Conservation (phyloP, 2,888 invertebrate genomes). For the Pachliopta kotzebuea region DNA sequence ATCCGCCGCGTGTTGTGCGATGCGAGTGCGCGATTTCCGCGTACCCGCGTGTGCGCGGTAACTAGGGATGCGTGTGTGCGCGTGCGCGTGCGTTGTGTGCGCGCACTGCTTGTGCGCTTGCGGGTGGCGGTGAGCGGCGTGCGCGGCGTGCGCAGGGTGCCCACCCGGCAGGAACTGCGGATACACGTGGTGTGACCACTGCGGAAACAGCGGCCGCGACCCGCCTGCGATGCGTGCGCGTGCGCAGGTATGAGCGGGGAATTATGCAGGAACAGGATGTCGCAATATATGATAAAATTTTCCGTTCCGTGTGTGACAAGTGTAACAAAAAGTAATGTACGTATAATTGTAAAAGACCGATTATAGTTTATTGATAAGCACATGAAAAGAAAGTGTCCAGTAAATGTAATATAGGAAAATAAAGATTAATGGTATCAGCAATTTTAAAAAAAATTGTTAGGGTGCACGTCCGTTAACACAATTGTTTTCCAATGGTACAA, state of each 20-base stretch:
- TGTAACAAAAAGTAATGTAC: no score
- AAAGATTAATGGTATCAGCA: no score
- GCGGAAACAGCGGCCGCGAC: conserved; percentile 93
- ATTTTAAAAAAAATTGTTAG: no score
- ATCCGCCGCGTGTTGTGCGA: conserved; percentile 30
- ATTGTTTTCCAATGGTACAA: no score
- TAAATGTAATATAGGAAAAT: no score
- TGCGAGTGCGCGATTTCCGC: conserved; percentile 47
- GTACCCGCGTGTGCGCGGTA: conserved; percentile 78
- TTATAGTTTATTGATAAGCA: no score
- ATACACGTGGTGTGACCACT: conserved; percentile 97
- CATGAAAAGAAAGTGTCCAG: no score
- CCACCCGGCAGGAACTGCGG: conserved; percentile 96
- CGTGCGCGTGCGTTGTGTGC: conserved; percentile 74
- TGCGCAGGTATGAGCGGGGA: not conserved
- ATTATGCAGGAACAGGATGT: no score
- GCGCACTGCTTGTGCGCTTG: conserved; percentile 43
- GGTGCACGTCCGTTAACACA: no score
- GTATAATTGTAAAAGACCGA: no score
- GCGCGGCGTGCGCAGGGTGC: conserved; percentile 82
- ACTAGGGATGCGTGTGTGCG: conserved; percentile 77
- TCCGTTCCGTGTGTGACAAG: no score
- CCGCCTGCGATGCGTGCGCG: conserved; percentile 46
- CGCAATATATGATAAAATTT: no score
- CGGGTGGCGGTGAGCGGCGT: conserved; percentile 69